Conservation (phyloP, 2,888 invertebrate species). For the Podabrus alpinus region DNA sequence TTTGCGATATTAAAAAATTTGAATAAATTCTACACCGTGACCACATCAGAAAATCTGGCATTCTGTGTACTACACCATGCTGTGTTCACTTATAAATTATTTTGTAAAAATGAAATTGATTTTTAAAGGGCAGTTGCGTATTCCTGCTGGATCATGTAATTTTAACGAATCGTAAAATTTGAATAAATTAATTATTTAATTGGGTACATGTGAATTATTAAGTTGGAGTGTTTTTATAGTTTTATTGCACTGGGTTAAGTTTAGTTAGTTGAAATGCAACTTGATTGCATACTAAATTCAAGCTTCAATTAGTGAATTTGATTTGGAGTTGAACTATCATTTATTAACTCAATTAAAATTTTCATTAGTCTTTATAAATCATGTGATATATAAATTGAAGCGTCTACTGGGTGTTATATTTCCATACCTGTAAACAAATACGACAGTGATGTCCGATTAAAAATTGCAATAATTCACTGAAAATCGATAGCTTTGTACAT, state of each 20-base stretch:
- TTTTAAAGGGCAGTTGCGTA: background rate
- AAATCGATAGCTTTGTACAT: background rate
- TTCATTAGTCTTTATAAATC: background rate
- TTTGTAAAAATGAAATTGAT: too few species aligned
- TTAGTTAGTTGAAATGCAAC: background rate
- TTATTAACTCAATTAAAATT: background rate
- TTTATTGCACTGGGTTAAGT: background rate
- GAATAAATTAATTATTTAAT: background rate
- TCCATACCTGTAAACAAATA: background rate
- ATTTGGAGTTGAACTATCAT: background rate
- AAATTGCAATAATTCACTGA: background rate
- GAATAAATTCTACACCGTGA: background rate
- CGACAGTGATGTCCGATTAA: background rate
- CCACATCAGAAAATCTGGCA: background rate
- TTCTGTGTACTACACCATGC: background rate
- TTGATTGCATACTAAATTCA: background rate
- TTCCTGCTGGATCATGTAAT: background rate
- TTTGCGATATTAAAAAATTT: background rate
- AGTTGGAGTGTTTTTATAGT: background rate
- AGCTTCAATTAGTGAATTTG: background rate
- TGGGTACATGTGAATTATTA: background rate
- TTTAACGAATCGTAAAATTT: background rate
- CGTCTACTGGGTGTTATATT: background rate
- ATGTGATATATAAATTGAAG: background rate
- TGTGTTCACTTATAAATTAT: background rate